These are phyloP conservation scores for Gymnocephalus cernua DNA, from an alignment of 2,113 vertebrate genomes.

Conservation along the genomic window DNA sequence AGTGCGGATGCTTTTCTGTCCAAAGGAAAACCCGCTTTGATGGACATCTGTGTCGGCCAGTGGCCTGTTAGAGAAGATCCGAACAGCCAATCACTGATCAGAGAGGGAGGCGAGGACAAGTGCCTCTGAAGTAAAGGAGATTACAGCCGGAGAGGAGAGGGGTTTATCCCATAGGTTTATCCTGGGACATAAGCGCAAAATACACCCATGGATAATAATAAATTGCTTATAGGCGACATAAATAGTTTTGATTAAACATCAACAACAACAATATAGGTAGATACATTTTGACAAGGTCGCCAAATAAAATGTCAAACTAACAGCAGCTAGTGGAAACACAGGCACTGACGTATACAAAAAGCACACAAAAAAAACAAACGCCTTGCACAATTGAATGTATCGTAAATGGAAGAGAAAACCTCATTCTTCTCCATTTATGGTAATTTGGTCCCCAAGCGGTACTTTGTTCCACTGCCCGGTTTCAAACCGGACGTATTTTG, in stretches of 20 bases:
- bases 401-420: not conserved
- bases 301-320: not conserved
- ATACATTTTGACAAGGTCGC: not conserved
- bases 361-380: not conserved
- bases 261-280: not conserved
- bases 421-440: slow-evolving; percentile 48
- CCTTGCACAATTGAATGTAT: not conserved
- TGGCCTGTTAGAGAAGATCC: slow-evolving; percentile 27
- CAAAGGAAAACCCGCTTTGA: slow-evolving; percentile 41
- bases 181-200: not conserved
- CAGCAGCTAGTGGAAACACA: not conserved
- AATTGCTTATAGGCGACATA: not conserved
- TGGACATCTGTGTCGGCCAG: slow-evolving; percentile 57
- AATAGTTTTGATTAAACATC: not conserved
- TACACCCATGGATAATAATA: no score
- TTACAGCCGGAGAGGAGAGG: slow-evolving; percentile 41
- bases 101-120: slow-evolving; percentile 4
- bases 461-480: slow-evolving; percentile 6
- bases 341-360: not conserved
- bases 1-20: slow-evolving; percentile 34
- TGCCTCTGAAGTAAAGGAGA: slow-evolving; percentile 63
- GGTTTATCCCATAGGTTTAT: slow-evolving; percentile 41
- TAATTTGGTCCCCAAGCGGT: not conserved
- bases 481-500: slow-evolving; percentile 73
- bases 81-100: slow-evolving; percentile 48